Percentiles rank a stretch among this genome's conserved stretches.
Conservation (phyloP, 2,888 invertebrate species). For the Taenaris catops region DNA sequence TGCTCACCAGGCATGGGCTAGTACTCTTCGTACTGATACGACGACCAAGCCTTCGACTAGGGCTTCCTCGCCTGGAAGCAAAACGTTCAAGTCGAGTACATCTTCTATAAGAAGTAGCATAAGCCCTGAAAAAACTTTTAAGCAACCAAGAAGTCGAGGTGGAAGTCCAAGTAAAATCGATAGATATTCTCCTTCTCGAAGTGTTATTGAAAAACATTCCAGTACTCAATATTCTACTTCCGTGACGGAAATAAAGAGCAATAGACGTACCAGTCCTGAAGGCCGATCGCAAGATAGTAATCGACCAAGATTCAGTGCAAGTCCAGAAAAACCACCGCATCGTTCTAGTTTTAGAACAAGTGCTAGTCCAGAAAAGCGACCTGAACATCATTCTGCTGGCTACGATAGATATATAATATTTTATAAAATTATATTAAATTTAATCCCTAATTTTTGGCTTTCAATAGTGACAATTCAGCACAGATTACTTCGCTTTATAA, state of each 20-base stretch:
- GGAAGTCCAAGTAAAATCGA: slow-evolving; percentile 40
- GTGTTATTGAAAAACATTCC: slow-evolving; percentile 42
- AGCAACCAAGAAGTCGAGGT: slow-evolving; percentile 54
- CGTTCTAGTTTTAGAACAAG: slow-evolving; percentile 29
- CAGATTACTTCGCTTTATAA: too few relatives aligned
- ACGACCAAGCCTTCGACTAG: slow-evolving; percentile 73
- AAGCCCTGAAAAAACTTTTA: slow-evolving; percentile 62
- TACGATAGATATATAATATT: slow-evolving; percentile 27
- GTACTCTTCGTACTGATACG: slow-evolving; percentile 84
- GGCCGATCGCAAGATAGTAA: slow-evolving; percentile 36
- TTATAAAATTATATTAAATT: too few relatives aligned
- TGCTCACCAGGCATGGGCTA: slow-evolving; percentile 87
- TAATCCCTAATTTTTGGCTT: too few relatives aligned
- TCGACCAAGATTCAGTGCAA: slow-evolving; percentile 40
- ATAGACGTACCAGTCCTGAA: slow-evolving; percentile 40
- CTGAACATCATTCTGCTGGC: slow-evolving; percentile 16
- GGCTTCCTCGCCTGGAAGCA: slow-evolving; percentile 78
- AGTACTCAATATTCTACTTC: slow-evolving; percentile 46
- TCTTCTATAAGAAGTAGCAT: slow-evolving; percentile 76
- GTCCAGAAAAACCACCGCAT: slow-evolving; percentile 49
- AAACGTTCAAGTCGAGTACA: slow-evolving; percentile 70
- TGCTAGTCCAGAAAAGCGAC: slow-evolving; percentile 38
- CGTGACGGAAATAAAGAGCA: slow-evolving; percentile 41
- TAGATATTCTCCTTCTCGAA: slow-evolving; percentile 50
- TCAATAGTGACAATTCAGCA: too few relatives aligned